phyloP scores from a whole-genome alignment of 2,113 vertebrate species.

The Cyprinodon brontotheroides region DNA sequence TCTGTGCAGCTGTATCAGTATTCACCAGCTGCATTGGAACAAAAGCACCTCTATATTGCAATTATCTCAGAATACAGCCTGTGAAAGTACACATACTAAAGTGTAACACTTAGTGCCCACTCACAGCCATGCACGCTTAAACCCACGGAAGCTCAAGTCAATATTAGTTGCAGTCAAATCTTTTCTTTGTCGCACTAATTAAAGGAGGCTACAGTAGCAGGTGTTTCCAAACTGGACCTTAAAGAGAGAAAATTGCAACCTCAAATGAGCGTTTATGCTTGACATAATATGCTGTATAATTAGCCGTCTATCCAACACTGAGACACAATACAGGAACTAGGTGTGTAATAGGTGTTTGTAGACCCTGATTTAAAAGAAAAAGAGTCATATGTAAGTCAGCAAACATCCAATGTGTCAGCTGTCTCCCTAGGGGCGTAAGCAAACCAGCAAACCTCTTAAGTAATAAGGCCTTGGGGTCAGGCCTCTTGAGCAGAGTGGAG shows the following conservation, averaged over 20 bases:
- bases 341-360: not conserved
- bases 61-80: slow-evolving; percentile 26
- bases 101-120: slow-evolving; percentile 39
- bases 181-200: slow-evolving; percentile 16
- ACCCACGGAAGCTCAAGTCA: slow-evolving; percentile 17
- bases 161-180: slow-evolving; percentile 19
- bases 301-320: not conserved
- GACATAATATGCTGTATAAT: not conserved
- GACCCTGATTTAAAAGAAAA: not conserved
- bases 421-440: not conserved
- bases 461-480: not conserved
- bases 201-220: slow-evolving; percentile 8
- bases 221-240: not conserved
- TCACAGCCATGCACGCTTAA: slow-evolving; percentile 11
- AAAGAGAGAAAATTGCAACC: not conserved
- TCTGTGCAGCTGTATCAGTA: not conserved
- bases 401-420: not conserved
- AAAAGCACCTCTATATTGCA: slow-evolving; percentile 26
- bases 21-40: slow-evolving; percentile 18
- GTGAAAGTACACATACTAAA: slow-evolving; percentile 23
- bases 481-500: not conserved
- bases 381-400: not conserved
- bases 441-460: not conserved
- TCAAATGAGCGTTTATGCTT: not conserved
- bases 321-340: not conserved